Percentiles rank a stretch among this genome's conserved stretches.
Conservation (phyloP, 2,797 vertebrate species). For the Limosa lapponica region DNA sequence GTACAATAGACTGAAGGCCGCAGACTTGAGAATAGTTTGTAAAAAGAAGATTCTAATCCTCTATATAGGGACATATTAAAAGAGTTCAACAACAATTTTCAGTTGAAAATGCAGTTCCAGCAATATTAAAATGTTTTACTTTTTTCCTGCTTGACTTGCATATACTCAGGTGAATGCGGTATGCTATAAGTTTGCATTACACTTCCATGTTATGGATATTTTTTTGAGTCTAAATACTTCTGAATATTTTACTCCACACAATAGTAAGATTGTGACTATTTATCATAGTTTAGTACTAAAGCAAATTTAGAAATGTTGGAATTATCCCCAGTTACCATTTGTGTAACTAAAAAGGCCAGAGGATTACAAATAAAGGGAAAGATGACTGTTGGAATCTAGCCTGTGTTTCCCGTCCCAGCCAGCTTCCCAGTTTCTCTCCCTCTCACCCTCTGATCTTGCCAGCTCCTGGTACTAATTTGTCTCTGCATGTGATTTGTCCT, state of each 20-base stretch:
- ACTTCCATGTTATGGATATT: background rate
- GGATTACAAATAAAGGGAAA: background rate
- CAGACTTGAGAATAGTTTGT: background rate
- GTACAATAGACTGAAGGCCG: background rate
- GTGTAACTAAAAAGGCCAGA: background rate
- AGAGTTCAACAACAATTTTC: background rate
- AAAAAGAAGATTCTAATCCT: background rate
- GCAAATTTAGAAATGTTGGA: background rate
- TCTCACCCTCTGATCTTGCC: background rate
- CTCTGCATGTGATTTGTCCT: background rate
- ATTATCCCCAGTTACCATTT: background rate
- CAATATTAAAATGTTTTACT: background rate
- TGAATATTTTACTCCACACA: background rate
- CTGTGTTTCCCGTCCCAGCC: background rate
- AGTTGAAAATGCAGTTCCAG: conserved; percentile 3
- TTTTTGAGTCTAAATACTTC: background rate
- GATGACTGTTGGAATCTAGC: background rate
- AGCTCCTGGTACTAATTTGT: fast-evolving
- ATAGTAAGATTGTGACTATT: background rate
- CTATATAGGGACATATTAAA: background rate
- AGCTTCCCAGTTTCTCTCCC: background rate
- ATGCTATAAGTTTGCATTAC: background rate
- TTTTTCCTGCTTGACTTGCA: background rate
- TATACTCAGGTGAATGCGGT: background rate
- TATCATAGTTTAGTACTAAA: background rate